These are phyloP conservation scores for Drosophila mauritiana DNA, from an alignment of 1,140 invertebrate genomes.

Conservation along the genomic window DNA sequence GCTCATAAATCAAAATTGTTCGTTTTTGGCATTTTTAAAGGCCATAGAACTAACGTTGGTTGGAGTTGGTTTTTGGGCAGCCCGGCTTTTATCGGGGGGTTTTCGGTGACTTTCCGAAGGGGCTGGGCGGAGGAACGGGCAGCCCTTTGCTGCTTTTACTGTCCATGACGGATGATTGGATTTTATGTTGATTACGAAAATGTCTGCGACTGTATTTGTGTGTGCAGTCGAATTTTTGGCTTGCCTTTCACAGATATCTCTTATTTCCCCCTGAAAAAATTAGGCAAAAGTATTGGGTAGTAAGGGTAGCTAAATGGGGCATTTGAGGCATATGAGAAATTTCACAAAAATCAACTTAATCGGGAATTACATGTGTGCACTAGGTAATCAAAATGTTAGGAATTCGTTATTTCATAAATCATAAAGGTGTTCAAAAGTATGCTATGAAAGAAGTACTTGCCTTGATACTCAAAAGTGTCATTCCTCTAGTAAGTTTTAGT, in stretches of 20 bases:
- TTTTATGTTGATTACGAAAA: constrained; percentile 83
- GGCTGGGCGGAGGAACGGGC: constrained; percentile 4
- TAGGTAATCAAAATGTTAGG: too few species aligned
- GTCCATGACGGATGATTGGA: constrained; percentile 82
- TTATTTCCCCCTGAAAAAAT: constrained; percentile 39
- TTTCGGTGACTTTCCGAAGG: neutral
- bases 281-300: constrained; percentile 12
- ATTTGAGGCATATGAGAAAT: neutral
- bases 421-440: too few species aligned
- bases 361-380: too few species aligned
- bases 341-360: too few species aligned
- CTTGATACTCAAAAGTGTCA: too few species aligned
- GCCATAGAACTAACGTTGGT: constrained; percentile 51
- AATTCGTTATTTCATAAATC: too few species aligned
- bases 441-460: too few species aligned
- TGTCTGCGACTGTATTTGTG: constrained; percentile 38
- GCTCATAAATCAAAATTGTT: constrained; percentile 81
- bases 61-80: neutral
- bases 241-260: constrained; percentile 44
- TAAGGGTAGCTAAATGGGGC: constrained; percentile 12
- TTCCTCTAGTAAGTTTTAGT: too few species aligned
- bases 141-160: constrained; percentile 69
- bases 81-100: neutral
- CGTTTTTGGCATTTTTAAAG: constrained; percentile 82
- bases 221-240: constrained; percentile 40